phyloP scores from a whole-genome alignment of 2,888 invertebrate species.

The Cremastinae sp. region DNA sequence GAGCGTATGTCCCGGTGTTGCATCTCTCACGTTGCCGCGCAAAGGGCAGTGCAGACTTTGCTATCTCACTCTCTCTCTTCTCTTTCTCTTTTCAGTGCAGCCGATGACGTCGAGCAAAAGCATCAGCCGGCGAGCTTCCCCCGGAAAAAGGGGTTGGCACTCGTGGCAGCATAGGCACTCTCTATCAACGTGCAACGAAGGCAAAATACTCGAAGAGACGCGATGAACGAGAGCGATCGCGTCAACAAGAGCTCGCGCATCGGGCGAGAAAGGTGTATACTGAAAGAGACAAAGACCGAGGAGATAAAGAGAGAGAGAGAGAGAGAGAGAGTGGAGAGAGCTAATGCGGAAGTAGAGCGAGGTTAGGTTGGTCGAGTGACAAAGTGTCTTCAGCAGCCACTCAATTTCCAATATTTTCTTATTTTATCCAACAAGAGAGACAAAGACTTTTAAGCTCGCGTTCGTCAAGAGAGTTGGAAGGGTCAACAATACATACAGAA shows the following conservation, averaged over 20 bases:
- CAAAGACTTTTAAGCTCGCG: neutral
- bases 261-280: constrained; percentile 48
- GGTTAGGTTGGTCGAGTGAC: constrained; percentile 48
- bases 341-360: constrained; percentile 56
- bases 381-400: constrained; percentile 35
- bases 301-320: constrained; percentile 24
- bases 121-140: constrained; percentile 26
- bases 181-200: constrained; percentile 45
- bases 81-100: constrained; percentile 50
- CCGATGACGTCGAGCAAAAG: constrained; percentile 54
- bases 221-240: constrained; percentile 29
- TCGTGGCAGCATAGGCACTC: constrained; percentile 15
- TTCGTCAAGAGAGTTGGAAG: constrained; percentile 7
- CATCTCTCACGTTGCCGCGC: constrained; percentile 56
- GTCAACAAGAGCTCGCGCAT: constrained; percentile 41
- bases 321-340: constrained; percentile 32
- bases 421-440: constrained; percentile 42
- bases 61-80: too few relatives aligned
- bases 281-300: constrained; percentile 36
- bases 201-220: constrained; percentile 54
- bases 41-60: constrained; percentile 52
- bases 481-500: neutral
- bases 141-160: constrained; percentile 51
- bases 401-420: constrained; percentile 53
- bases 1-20: constrained; percentile 30